Conservation (phyloP, 2,113 vertebrate genomes). For the Epinephelus cyanopodus region DNA sequence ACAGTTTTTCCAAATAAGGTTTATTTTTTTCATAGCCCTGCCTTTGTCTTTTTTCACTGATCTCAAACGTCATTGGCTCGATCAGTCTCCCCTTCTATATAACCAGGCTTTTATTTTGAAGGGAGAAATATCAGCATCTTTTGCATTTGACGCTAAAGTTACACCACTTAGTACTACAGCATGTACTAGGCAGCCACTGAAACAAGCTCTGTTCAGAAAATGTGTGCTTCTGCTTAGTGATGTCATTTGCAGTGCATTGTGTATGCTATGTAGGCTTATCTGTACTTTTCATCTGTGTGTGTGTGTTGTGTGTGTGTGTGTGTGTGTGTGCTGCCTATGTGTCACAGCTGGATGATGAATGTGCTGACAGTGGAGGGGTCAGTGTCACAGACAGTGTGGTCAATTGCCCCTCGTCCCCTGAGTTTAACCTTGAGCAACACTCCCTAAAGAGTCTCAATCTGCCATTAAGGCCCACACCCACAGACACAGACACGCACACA, state of each 20-base stretch:
- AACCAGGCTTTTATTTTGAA: constrained; percentile 49
- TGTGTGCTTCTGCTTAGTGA: background rate
- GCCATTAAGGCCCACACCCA: constrained; percentile 69
- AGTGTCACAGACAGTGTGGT: constrained; percentile 84
- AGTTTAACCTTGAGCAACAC: constrained; percentile 79
- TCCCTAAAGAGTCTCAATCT: constrained; percentile 81
- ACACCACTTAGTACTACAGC: constrained; percentile 31
- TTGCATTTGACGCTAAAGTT: constrained; percentile 29
- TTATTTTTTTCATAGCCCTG: constrained; percentile 16
- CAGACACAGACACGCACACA: constrained; percentile 25
- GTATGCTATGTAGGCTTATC: background rate
- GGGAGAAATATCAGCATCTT: constrained; percentile 22
- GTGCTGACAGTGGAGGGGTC: constrained; percentile 79
- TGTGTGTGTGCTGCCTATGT: constrained; percentile 37
- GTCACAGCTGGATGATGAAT: constrained; percentile 84
- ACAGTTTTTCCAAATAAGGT: constrained; percentile 12
- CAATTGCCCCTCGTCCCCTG: constrained; percentile 80
- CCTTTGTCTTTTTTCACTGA: constrained; percentile 29
- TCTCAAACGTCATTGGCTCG: constrained; percentile 26
- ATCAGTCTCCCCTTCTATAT: constrained; percentile 16
- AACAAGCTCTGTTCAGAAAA: background rate
- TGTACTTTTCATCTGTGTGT: constrained; percentile 6
- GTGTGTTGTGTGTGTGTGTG: constrained; percentile 35
- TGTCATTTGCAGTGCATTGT: background rate
- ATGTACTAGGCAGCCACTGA: constrained; percentile 1